phyloP scores from a whole-genome alignment of 2,888 invertebrate genomes.

The Arrhopalites spinosus region DNA sequence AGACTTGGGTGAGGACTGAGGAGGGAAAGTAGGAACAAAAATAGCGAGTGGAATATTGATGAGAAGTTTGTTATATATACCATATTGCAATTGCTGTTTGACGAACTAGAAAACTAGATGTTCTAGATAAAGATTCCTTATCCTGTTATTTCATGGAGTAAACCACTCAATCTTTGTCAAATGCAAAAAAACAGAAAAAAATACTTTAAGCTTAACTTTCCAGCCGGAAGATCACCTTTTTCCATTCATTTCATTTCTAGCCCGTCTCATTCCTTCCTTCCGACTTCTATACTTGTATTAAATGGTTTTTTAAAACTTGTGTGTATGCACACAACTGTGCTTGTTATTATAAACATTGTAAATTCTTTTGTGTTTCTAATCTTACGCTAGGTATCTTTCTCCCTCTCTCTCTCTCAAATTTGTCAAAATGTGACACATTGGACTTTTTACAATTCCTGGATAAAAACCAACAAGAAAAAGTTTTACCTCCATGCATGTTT shows the following conservation, averaged over 20 bases:
- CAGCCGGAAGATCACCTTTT: neutral
- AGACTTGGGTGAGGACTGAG: neutral
- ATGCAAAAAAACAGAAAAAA: neutral
- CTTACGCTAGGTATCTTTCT: neutral
- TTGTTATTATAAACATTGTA: neutral
- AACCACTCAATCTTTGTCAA: conserved; percentile 13
- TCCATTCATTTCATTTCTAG: neutral
- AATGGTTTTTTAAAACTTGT: too few relatives aligned
- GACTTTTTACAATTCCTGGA: neutral
- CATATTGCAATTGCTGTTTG: conserved; percentile 3
- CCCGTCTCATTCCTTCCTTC: neutral
- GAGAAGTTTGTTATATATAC: neutral
- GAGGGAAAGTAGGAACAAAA: neutral
- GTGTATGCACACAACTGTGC: neutral
- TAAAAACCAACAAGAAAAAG: neutral
- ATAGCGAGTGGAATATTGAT: neutral
- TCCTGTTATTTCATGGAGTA: conserved; percentile 9
- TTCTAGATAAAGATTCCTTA: conserved; percentile 9
- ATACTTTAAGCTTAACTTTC: neutral
- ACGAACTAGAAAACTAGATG: neutral
- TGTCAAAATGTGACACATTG: neutral
- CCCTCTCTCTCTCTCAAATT: neutral
- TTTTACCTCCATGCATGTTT: too few relatives aligned
- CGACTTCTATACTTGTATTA: too few relatives aligned
- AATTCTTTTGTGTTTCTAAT: neutral